Evolutionary conservation across 1,140 invertebrate genomes (phyloP).

Genomic region (Trichomalopsis sarcophagae): DNA sequence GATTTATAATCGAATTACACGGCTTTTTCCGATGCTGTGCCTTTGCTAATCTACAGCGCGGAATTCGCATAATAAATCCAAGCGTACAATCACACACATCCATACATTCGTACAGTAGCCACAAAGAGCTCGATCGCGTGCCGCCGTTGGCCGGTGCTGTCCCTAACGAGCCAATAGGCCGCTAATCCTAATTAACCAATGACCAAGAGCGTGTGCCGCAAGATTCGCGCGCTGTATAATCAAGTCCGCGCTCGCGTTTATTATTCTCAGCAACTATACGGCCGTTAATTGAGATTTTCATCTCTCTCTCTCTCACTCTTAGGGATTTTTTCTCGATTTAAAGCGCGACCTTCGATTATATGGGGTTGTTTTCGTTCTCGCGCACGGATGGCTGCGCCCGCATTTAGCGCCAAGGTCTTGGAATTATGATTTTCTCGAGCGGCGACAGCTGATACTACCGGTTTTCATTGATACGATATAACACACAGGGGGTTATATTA

Average conservation of each 20-base stretch:
- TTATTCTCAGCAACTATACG: no score
- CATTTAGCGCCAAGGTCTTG: no score
- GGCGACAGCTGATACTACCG: no score
- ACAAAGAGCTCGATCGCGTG: neutral
- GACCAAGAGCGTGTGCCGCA: conserved; percentile 1
- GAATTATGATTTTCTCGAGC: neutral
- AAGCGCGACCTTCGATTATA: no score
- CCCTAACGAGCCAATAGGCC: conserved; percentile 49
- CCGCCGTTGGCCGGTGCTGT: conserved; percentile 23
- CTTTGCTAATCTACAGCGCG: no score
- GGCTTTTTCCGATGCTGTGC: no score
- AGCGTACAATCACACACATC: conserved; percentile 45
- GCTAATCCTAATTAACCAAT: conserved; percentile 54
- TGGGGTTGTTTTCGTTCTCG: no score
- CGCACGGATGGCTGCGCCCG: no score
- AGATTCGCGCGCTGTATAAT: neutral
- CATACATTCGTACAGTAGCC: conserved; percentile 5
- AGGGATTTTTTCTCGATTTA: neutral
- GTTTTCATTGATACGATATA: no score
- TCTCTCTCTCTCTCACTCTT: neutral
- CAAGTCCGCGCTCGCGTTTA: neutral
- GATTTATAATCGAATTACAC: neutral
- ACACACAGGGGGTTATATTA: no score
- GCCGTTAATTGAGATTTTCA: neutral
- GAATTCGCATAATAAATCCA: neutral